Conservation (phyloP, 2,888 invertebrate species). For the Oxycera nigricornis region DNA sequence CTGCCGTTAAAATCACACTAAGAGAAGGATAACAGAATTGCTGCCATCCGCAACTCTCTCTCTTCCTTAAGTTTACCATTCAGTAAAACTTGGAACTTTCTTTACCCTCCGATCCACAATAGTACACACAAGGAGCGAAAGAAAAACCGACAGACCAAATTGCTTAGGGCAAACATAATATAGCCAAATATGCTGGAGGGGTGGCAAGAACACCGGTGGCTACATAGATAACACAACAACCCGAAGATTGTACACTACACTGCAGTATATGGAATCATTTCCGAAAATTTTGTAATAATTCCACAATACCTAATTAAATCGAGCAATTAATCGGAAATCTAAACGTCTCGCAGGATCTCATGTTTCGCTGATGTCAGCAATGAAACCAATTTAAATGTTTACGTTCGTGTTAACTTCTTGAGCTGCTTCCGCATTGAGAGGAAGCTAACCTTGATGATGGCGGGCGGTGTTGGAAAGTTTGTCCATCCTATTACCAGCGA, state of each 20-base stretch:
- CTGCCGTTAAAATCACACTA: not conserved
- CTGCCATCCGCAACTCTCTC: not conserved
- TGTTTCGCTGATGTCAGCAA: conserved; percentile 42
- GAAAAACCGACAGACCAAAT: too few relatives aligned
- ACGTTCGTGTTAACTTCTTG: conserved; percentile 53
- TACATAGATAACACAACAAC: not conserved
- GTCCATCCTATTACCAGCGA: not conserved
- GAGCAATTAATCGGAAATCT: conserved; percentile 45
- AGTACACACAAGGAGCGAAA: not conserved
- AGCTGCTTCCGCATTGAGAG: conserved; percentile 36
- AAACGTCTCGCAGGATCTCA: conserved; percentile 8
- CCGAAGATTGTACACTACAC: too few relatives aligned
- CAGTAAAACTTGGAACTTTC: conserved; percentile 2
- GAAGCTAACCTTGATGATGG: not conserved
- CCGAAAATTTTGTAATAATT: conserved; percentile 15
- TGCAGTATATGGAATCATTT: not conserved
- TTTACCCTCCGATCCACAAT: not conserved
- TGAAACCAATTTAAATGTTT: conserved; percentile 24
- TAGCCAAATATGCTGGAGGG: too few relatives aligned
- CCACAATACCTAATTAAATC: conserved; percentile 43
- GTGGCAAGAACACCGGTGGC: not conserved
- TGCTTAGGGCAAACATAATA: too few relatives aligned
- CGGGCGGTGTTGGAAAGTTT: not conserved
- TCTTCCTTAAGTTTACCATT: not conserved
- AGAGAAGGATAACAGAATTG: not conserved